Base-by-base conservation (phyloP, 1,140 invertebrate genomes). In the Octopus sinensis region DNA sequence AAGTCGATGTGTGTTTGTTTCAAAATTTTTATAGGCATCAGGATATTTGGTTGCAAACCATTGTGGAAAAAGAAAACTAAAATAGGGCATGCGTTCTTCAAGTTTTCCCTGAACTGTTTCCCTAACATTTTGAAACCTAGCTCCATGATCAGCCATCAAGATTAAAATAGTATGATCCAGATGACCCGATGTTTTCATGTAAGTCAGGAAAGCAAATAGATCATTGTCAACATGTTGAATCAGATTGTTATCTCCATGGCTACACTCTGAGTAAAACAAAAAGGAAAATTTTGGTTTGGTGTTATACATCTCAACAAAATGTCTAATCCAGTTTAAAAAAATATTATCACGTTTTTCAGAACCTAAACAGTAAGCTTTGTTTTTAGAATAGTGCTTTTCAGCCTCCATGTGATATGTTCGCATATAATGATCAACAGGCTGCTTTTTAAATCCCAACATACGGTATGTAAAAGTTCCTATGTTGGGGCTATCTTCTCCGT, bases 371-470 rank as follows among this genome's bases (percentile, higher is more conserved):
- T 82, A 86, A 1, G 82, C 84, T 12, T 84, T 83, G 83, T 86
- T 71, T 86, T 84, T 81, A 51, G 87, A 6, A 93, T 93, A 93
- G 92, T 94, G 86, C 92, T 92, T 80, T 87, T 94, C 90, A 30
- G 92, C 90, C 6, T 92, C 92, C 54, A 94, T 82, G 86, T 95
- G 96, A 89, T 94, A 98, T 0, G 95, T 93, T 54, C 96, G 91
- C 92, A 97, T 94, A 87, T 97, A 98, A 91, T 98, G 96, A 91
- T 98, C 95, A 0, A 96, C 96, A 0, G 97, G 97, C 84, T 95
- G 93, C 1, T 92, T 82, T 81, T 93, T 91, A 89, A 98, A 99
- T 1, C 97, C 97, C 82, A 96, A 95, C 87, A 98, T 93, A 12
- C 97, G 93, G 90, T 96, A 96, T 52, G 95, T 96, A 87, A 98